These are phyloP conservation scores for Gasterosteus aculeatus DNA, from an alignment of 2,113 vertebrate genomes.

Conservation along the genomic window DNA sequence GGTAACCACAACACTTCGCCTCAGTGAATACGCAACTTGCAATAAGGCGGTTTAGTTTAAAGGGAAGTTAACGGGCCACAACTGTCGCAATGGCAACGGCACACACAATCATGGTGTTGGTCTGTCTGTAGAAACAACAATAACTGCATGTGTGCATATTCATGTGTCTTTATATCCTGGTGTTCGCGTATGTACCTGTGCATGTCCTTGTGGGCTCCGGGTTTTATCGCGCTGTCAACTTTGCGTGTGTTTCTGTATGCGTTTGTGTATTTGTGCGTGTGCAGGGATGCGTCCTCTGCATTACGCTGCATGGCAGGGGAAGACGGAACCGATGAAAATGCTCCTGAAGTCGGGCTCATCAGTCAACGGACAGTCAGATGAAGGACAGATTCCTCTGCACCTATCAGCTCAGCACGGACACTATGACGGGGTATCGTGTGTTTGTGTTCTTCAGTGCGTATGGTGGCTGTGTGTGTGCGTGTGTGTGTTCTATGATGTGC, in stretches of 20 bases:
- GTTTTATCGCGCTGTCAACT: constrained; percentile 24
- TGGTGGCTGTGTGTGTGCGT: constrained; percentile 4
- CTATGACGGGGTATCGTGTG: constrained; percentile 91
- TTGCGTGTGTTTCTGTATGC: constrained; percentile 1
- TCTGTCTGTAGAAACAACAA: background rate
- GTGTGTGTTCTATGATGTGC: constrained; percentile 19
- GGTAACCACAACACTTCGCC: background rate
- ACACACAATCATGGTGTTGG: background rate
- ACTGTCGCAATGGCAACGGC: background rate
- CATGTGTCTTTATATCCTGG: constrained; percentile 25
- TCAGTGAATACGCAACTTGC: background rate
- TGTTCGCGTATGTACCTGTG: constrained; percentile 29
- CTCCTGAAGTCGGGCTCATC: constrained; percentile 95
- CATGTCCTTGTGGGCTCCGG: constrained; percentile 31
- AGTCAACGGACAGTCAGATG: constrained; percentile 92
- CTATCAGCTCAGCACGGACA: constrained; percentile 95
- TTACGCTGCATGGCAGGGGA: constrained; percentile 97
- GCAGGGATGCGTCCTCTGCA: constrained; percentile 96
- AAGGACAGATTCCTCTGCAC: constrained; percentile 97
- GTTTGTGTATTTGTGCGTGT: constrained; percentile 37
- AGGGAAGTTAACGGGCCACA: background rate
- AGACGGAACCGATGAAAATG: constrained; percentile 98
- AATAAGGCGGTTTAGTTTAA: background rate
- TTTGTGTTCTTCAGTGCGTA: constrained; percentile 32
- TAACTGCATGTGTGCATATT: background rate